Evolutionary conservation across 2,797 vertebrate species (phyloP).

Genomic region (Triplophysa bombifrons): DNA sequence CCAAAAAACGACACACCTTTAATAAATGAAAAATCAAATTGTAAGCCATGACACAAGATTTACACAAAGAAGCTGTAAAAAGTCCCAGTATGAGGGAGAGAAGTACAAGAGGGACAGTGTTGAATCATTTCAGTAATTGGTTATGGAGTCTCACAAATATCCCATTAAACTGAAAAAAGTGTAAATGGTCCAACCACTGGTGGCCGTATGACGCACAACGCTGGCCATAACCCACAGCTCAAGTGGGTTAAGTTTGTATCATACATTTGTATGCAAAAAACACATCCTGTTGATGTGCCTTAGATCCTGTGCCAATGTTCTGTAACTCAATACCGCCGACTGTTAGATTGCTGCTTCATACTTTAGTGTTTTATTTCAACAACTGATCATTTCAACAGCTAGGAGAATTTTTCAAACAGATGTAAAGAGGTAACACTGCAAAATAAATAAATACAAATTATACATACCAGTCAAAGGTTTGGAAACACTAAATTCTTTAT

Average conservation of each 20-base stretch:
- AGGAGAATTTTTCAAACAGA: constrained; percentile 2
- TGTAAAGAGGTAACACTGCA: not conserved
- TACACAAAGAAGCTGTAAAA: constrained; percentile 1
- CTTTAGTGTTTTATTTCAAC: constrained; percentile 2
- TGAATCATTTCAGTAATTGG: constrained; percentile 14
- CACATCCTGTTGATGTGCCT: constrained; percentile 38
- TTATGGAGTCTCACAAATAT: constrained; percentile 6
- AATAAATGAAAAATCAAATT: too few species aligned
- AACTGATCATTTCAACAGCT: constrained; percentile 25
- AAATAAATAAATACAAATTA: constrained; percentile 8
- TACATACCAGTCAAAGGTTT: too few species aligned
- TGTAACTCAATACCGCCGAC: constrained; percentile 29
- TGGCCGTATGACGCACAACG: constrained; percentile 31
- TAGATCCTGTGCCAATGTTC: constrained; percentile 50
- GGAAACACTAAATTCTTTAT: too few species aligned
- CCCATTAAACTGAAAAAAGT: constrained; percentile 16
- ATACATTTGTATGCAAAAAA: constrained; percentile 50
- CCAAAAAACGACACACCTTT: too few species aligned
- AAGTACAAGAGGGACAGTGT: constrained; percentile 5
- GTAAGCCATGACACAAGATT: too few species aligned
- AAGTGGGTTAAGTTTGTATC: constrained; percentile 40
- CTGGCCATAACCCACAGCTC: constrained; percentile 41
- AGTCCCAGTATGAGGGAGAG: not conserved
- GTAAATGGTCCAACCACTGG: not conserved
- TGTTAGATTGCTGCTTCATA: constrained; percentile 21